These are phyloP conservation scores for Chrysodeixis includens DNA, from an alignment of 2,888 invertebrate genomes.

Conservation along the genomic window DNA sequence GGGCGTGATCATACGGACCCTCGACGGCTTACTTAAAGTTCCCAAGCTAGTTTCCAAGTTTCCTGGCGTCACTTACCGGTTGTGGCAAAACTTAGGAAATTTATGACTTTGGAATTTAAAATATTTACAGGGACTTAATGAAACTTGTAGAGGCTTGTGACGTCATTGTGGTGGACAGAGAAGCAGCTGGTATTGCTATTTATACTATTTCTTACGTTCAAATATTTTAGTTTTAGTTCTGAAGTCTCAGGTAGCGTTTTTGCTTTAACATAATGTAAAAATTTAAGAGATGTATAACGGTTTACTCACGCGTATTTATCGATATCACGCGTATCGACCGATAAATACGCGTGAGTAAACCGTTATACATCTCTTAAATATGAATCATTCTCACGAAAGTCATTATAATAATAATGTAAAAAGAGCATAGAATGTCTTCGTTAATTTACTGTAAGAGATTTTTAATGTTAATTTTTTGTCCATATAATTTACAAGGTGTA, in stretches of 20 bases:
- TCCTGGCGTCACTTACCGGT: not conserved
- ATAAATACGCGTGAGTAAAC: no score
- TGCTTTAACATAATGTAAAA: not conserved
- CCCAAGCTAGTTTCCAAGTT: constrained; percentile 4
- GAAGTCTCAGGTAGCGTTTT: not conserved
- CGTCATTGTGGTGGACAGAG: not conserved
- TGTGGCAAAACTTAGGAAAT: constrained; percentile 4
- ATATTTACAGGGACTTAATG: not conserved
- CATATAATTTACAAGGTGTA: not conserved
- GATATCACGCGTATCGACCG: no score
- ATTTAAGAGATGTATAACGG: no score
- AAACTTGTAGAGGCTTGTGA: not conserved
- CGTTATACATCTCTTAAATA: no score
- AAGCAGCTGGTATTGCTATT: not conserved
- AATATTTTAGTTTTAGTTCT: not conserved
- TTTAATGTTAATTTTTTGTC: not conserved
- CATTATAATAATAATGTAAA: no score
- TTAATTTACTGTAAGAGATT: not conserved
- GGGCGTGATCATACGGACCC: constrained; percentile 19
- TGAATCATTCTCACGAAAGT: no score
- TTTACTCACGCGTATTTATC: no score
- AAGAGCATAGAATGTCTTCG: no score
- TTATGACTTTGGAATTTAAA: not conserved
- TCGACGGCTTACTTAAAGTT: constrained; percentile 21
- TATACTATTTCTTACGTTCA: not conserved